These are phyloP conservation scores for Peromyscus maniculatus DNA, from an alignment of 2,113 vertebrate species.

Conservation along the genomic window DNA sequence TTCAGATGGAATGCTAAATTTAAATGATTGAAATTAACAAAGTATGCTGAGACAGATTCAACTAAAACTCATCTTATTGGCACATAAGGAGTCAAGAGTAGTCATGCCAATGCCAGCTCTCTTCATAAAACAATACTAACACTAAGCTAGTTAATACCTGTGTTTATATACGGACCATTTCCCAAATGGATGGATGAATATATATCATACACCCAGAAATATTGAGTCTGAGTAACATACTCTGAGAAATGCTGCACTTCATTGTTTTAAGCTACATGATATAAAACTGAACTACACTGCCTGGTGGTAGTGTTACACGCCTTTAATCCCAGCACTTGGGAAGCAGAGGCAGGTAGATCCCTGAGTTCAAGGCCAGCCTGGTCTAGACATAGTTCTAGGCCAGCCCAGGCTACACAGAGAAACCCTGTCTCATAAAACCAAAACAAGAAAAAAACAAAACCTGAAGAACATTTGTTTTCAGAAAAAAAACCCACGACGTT, in stretches of 20 bases:
- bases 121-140: neutral
- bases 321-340: neutral
- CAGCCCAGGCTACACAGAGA: neutral
- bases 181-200: conserved; percentile 5
- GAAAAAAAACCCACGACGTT: neutral
- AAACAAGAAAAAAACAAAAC: neutral
- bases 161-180: neutral
- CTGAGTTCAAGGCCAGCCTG: neutral
- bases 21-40: neutral
- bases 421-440: neutral
- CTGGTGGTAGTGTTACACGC: neutral
- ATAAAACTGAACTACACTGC: neutral
- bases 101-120: neutral
- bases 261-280: neutral
- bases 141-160: neutral
- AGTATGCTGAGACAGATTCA: neutral
- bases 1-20: conserved; percentile 1
- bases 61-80: neutral
- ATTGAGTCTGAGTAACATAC: neutral
- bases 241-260: neutral
- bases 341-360: neutral
- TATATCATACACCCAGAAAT: conserved; percentile 2
- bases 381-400: neutral
- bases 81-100: neutral
- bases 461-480: neutral